Conservation (phyloP, 1,140 invertebrate genomes). For the Cheumatopsyche charites region DNA sequence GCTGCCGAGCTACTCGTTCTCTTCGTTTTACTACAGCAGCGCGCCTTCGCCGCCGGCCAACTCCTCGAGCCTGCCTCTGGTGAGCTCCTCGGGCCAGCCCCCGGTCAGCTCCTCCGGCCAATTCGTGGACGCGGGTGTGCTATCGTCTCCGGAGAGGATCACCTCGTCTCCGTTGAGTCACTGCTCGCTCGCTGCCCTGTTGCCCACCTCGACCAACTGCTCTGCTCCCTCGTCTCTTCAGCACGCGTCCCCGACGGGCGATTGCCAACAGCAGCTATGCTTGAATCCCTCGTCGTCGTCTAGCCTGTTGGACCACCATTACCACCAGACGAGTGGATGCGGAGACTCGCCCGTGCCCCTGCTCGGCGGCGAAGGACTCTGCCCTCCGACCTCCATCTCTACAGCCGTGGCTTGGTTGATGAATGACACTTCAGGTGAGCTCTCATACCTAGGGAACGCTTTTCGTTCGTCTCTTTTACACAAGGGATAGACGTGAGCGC, state of each 20-base stretch:
- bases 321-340: slow-evolving; percentile 20
- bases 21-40: slow-evolving; percentile 22
- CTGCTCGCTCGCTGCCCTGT: slow-evolving; percentile 28
- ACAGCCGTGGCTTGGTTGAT: slow-evolving; percentile 49
- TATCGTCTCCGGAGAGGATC: not conserved
- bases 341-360: slow-evolving; percentile 42
- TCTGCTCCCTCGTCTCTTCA: not conserved
- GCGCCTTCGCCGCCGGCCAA: slow-evolving; percentile 1
- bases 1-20: not conserved
- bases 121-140: slow-evolving; percentile 1
- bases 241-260: not conserved
- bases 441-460: too few species aligned
- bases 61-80: not conserved
- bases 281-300: slow-evolving; percentile 13
- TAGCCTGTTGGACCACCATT: slow-evolving; percentile 11
- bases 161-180: slow-evolving; percentile 23
- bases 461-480: too few species aligned
- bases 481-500: too few species aligned
- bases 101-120: not conserved
- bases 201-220: slow-evolving; percentile 16
- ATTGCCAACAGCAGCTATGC: slow-evolving; percentile 30
- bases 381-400: slow-evolving; percentile 50
- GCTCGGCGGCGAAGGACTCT: slow-evolving; percentile 50
- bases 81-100: slow-evolving; percentile 8
- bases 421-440: slow-evolving; percentile 47